phyloP scores from a whole-genome alignment of 1,140 invertebrate genomes.

The Pachyrhynchus sulphureomaculatus region DNA sequence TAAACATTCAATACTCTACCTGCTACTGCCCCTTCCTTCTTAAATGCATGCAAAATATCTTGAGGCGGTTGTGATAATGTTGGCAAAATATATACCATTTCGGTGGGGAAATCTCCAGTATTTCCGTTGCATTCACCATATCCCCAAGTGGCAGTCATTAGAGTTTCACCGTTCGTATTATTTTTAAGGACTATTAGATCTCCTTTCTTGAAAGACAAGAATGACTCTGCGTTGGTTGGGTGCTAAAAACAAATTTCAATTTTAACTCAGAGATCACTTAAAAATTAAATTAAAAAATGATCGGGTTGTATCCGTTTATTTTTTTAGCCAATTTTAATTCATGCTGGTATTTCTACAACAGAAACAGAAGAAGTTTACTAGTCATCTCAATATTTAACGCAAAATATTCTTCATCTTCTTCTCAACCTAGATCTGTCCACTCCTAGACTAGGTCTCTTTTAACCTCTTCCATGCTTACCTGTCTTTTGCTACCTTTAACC shows the following conservation, averaged over 20 bases:
- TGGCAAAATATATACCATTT: constrained; percentile 85
- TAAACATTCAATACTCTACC: too few species aligned
- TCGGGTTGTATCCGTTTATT: too few species aligned
- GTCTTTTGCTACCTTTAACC: too few species aligned
- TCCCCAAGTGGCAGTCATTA: constrained; percentile 76
- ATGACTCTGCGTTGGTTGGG: constrained; percentile 39
- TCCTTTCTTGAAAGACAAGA: constrained; percentile 65
- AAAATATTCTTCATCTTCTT: too few species aligned
- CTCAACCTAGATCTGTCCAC: too few species aligned
- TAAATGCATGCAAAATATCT: constrained; percentile 59
- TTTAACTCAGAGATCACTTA: neutral
- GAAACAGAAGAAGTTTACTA: too few species aligned
- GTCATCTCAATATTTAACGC: too few species aligned
- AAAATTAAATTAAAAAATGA: too few species aligned
- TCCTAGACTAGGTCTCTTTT: too few species aligned
- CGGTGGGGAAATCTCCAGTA: constrained; percentile 82
- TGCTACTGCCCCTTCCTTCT: constrained; percentile 56
- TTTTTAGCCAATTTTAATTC: too few species aligned
- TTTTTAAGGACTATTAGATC: constrained; percentile 83
- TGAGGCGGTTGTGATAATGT: constrained; percentile 74
- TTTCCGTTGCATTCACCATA: constrained; percentile 68
- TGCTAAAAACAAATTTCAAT: neutral
- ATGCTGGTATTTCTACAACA: too few species aligned
- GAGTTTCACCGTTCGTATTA: constrained; percentile 70
- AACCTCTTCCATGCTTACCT: too few species aligned